phyloP scores from a whole-genome alignment of 2,113 vertebrate genomes.

The Sinocyclocheilus grahami region DNA sequence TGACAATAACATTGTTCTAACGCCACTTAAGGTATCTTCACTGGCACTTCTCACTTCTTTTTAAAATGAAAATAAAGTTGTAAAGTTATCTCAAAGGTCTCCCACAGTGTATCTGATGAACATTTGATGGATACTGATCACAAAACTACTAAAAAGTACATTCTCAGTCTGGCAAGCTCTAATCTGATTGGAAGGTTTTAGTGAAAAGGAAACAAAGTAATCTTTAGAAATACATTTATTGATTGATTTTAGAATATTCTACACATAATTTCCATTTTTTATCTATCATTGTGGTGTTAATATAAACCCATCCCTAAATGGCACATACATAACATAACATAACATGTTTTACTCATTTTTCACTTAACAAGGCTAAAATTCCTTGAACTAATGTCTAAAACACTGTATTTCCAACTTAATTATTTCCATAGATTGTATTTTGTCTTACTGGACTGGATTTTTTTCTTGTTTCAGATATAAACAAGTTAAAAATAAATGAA shows the following conservation, averaged over 20 bases:
- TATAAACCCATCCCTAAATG: not conserved
- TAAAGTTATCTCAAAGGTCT: not conserved
- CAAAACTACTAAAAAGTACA: not conserved
- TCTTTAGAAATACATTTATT: not conserved
- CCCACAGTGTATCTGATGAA: not conserved
- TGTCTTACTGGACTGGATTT: not conserved
- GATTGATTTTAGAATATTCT: not conserved
- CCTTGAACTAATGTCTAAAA: not conserved
- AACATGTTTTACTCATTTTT: not conserved
- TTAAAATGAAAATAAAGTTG: slow-evolving; percentile 1
- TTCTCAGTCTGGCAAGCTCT: not conserved
- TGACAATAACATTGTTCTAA: not conserved
- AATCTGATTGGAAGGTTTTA: not conserved
- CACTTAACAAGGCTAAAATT: not conserved
- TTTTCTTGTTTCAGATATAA: not conserved
- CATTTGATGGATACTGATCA: not conserved
- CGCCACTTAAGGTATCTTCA: not conserved
- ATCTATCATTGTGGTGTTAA: not conserved
- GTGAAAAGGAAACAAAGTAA: not conserved
- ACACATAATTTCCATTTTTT: not conserved
- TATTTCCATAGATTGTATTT: not conserved
- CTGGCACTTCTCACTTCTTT: not conserved
- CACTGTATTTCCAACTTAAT: not conserved
- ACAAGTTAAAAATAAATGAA: not conserved
- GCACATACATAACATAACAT: not conserved